phyloP scores from a whole-genome alignment of 2,113 vertebrate genomes.

The Lipotes vexillifer region DNA sequence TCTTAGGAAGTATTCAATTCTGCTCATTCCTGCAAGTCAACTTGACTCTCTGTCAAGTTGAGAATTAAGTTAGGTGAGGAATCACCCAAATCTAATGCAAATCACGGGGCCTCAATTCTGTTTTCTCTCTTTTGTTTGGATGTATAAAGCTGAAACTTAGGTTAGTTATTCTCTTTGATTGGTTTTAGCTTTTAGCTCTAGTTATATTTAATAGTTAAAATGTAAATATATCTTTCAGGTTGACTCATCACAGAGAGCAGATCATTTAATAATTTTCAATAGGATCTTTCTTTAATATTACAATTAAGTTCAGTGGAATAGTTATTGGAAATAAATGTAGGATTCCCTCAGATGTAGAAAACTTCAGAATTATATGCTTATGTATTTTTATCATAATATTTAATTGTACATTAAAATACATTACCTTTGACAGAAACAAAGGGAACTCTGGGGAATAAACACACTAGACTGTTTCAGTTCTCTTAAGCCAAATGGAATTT shows the following conservation, averaged over 20 bases:
- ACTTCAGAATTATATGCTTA: slow-evolving; percentile 56
- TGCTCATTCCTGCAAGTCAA: neutral
- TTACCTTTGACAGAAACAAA: slow-evolving; percentile 69
- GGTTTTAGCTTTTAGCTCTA: slow-evolving; percentile 42
- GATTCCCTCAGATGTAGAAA: slow-evolving; percentile 51
- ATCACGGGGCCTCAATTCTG: neutral
- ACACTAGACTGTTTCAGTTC: neutral
- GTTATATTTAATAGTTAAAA: slow-evolving; percentile 61
- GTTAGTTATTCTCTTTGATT: neutral
- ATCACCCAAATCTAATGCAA: neutral
- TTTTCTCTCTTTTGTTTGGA: neutral
- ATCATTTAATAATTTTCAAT: slow-evolving; percentile 53
- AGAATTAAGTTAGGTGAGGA: neutral
- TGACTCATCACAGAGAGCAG: neutral
- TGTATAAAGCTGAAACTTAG: neutral
- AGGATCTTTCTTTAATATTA: slow-evolving; percentile 43
- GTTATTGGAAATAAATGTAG: slow-evolving; percentile 51
- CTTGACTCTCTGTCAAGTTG: neutral
- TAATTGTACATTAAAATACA: slow-evolving; percentile 74
- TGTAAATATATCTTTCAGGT: neutral
- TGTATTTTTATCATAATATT: slow-evolving; percentile 72
- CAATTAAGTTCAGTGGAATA: slow-evolving; percentile 34
- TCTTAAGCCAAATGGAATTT: slow-evolving; percentile 42
- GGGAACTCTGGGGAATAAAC: slow-evolving; percentile 56
- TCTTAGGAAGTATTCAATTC: neutral